Base-by-base conservation (phyloP, 2,797 vertebrate species). In the Nyctibius grandis region DNA sequence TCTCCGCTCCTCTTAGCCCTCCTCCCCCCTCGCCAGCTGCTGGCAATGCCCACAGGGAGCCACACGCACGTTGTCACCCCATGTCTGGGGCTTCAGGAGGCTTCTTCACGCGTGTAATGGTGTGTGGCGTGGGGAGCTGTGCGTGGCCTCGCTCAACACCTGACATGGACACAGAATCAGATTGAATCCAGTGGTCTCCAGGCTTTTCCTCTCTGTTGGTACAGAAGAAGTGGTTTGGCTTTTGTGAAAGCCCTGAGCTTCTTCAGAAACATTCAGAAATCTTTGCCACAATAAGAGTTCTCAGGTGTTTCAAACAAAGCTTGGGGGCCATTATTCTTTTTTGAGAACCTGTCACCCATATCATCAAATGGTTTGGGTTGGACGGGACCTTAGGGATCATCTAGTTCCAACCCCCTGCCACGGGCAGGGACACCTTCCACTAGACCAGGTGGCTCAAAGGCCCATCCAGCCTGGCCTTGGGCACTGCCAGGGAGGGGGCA, bases 161-260 rank as follows among this genome's bases (percentile, higher is more conserved):
- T 7, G 3, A 0, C 7, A 0, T 12, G 48, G n/a, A 4, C 64
- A 13, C 0, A 0, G 17, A 28, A 17, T 12, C 47, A 4, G 1
- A 7, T 0, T 3, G 33, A n/a, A 22, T 31, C 48, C 1, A 0
- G 0, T 59, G n/a, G 19, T 47, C 51, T 78, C 2, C 1, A 34
- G 47, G 36, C 13, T 57, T 80, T 47, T 78, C 26, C 53, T 61
- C 33, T n/a, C 25, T 26, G 14, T 5, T 5, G 7, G 26, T 12
- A 11, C 53, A n/a, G 54, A 11, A 16, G 33, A 23, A 65, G n/a
- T 3, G 23, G 6, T 65, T 60, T 50, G 23, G 15, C 17, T 91
- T 69, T 28, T 33, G 23, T 50, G 84, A 44, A 47, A 61, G 42
- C 54, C 54, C 14, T 4, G 19, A 47, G 54, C 34, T 34, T 17